These are phyloP conservation scores for Agonopterix alstromeriana DNA, from an alignment of 2,888 invertebrate species.

Conservation along the genomic window DNA sequence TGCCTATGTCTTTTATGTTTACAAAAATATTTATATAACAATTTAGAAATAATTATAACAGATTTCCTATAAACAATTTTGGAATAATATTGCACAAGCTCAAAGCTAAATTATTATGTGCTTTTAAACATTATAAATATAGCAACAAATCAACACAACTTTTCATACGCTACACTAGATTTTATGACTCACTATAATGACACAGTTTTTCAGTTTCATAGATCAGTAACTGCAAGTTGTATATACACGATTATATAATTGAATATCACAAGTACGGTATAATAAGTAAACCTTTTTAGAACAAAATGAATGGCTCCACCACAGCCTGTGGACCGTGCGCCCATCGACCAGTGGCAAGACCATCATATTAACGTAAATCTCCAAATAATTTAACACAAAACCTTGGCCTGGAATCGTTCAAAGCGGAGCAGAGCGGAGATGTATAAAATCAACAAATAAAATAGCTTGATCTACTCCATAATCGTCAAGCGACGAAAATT, in stretches of 20 bases:
- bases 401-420: no score
- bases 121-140: conserved; percentile 61
- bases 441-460: no score
- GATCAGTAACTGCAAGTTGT: conserved; percentile 20
- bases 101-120: conserved; percentile 65
- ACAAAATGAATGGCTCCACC: no score
- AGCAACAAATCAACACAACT: conserved; percentile 71
- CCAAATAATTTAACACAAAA: no score
- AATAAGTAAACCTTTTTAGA: no score
- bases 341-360: no score
- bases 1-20: conserved; percentile 72
- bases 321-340: no score
- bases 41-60: conserved; percentile 72
- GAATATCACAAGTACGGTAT: no score
- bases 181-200: conserved; percentile 48
- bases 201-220: conserved; percentile 26
- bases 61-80: conserved; percentile 65
- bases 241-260: background rate
- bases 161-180: conserved; percentile 38
- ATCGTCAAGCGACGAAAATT: no score
- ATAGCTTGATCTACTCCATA: no score
- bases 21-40: conserved; percentile 72
- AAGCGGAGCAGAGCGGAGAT: no score
- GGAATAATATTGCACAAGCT: conserved; percentile 75
- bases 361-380: no score